Base-by-base conservation (phyloP, 2,888 invertebrate species). In the Ophion slaviceki region DNA sequence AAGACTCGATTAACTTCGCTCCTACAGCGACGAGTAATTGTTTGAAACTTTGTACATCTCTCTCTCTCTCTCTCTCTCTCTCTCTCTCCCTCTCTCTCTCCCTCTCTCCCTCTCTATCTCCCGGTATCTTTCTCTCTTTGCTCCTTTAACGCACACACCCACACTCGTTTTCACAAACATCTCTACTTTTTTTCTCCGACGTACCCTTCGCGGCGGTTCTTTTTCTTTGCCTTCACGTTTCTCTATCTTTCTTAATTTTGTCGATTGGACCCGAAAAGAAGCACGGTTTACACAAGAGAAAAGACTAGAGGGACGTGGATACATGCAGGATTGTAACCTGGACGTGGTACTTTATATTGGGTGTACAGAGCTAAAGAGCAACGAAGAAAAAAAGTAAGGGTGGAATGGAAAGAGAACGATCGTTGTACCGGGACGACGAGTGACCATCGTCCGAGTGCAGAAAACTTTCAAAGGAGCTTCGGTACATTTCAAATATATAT, bases 1-100 rank as follows among this genome's bases (percentile, higher is more conserved):
- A 86, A 86, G 83, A 86, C 86, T 86, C 86, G 86, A 86, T 86
- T 86, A 86, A 86, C 86, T 83, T 78, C 17, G 78, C 78, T 83
- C 68, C 83, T 84, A 70, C 70, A 78, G 64, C 75, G 70, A 84
- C 86, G 86, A 86, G 86, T 86, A 86, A 86, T 86, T 86, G 86
- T 86, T 86, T 86, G 78, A 83, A 86, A 86, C 86, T 86, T 78
- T 45, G 77, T 66, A 61, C 81, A 76, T 81, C 75, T 71, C 24
- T 66, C 74, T 70, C 36, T 32, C 14, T 47, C 57, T 47, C 66
- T 11, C 28, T 64, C 32, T 62, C 67, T 64, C 57, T n/a, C 14
- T 72, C 59, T 14, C 62, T 68, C 32, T 74, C 67, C 75, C 6
- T 36, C 6, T 36, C 36, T 70, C 24, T 81, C 75, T 71, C 28